phyloP scores from a whole-genome alignment of 2,888 invertebrate species.

The Idaea dimidiata region DNA sequence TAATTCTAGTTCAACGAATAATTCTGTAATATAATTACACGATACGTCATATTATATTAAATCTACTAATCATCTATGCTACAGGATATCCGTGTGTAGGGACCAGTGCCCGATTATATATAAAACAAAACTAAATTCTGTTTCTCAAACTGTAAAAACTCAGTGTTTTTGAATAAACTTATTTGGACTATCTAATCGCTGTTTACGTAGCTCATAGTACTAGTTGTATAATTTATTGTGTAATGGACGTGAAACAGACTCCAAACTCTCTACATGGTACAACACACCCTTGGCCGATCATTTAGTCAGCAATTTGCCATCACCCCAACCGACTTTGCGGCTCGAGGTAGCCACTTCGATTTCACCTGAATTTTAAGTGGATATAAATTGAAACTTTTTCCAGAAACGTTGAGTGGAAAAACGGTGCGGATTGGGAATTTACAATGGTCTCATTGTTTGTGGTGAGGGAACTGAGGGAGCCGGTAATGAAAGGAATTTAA shows the following conservation, averaged over 20 bases:
- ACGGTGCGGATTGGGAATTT: not conserved
- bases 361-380: slow-evolving; percentile 1
- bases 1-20: too few species aligned
- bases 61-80: too few species aligned
- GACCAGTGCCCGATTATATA: too few species aligned
- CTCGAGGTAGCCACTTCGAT: not conserved
- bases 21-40: too few species aligned
- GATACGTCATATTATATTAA: too few species aligned
- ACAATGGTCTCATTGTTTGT: slow-evolving; percentile 1
- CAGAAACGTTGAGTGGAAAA: not conserved
- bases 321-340: not conserved
- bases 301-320: not conserved
- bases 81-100: too few species aligned
- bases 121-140: too few species aligned
- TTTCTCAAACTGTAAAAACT: too few species aligned
- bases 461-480: not conserved
- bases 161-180: too few species aligned
- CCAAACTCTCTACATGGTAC: not conserved
- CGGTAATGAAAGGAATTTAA: not conserved
- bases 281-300: not conserved
- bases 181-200: too few species aligned
- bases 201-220: too few species aligned
- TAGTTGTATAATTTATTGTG: too few species aligned
- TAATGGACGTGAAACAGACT: not conserved
- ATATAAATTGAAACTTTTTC: not conserved